Evolutionary conservation across 2,797 vertebrate species (phyloP), one percentile per base, ranked within the genome.

Genomic region (Gorsachius magnificus): DNA sequence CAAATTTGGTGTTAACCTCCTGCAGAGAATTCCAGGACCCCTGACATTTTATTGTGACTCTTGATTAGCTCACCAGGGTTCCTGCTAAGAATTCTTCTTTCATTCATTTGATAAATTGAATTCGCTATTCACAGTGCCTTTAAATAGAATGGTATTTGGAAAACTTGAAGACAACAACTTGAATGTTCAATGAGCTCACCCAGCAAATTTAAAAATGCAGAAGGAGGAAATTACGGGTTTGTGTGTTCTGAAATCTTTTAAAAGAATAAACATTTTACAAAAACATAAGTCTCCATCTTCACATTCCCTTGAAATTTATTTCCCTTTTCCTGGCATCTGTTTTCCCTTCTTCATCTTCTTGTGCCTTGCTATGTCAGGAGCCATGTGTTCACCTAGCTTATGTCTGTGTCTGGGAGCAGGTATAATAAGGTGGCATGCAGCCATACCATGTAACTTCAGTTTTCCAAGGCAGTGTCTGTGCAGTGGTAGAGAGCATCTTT

Each of bases 21-120:
- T 92, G 93, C 60, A 25, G 96, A 96, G 97, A 95, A 94, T 97
- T 94, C 91, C 92, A 96, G 91, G 95, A 97, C 94, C 93, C 88
- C 93, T 96, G 95, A 96, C 95, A 95, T 93, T 97, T 97, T 95
- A 96, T 97, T 97, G 94, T 97, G 93, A 94, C 88, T 97, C 94
- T 96, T 96, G 91, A 97, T 96, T 97, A 96, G 95, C 93, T 96
- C 94, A 90, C 91, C 89, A 96, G 94, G 95, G 95, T 94, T 96
- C 95, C 96, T 96, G 90, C 94, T 96, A 96, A 96, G 94, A 97
- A 97, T 97, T 95, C 92, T 93, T 88, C 96, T 95, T 95, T 95
- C 96, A 95, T 96, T 95, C 89, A 84, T 91, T 95, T 97, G 95
- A 96, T 97, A 93, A 91, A 95, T 95, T 96, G 92, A 97, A 95